Conservation (phyloP, 2,888 invertebrate species). For the Dryocosmus kuriphilus region DNA sequence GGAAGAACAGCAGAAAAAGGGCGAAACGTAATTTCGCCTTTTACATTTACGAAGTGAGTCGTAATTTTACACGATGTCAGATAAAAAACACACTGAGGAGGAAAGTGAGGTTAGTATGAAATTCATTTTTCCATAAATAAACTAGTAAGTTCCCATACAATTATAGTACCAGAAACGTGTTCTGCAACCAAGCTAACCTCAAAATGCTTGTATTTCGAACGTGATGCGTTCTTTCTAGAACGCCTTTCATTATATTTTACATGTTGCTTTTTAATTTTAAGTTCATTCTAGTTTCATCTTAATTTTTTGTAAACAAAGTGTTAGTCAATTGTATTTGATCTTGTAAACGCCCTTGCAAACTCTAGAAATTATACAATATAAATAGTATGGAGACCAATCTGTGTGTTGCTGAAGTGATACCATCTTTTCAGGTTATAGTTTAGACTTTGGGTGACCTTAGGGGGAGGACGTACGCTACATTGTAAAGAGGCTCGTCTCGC, state of each 20-base stretch:
- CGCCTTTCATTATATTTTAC: background rate
- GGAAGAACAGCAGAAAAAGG: background rate
- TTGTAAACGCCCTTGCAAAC: background rate
- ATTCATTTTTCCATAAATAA: background rate
- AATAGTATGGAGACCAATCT: too few relatives aligned
- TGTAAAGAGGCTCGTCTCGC: too few relatives aligned
- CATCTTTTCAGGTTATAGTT: too few relatives aligned
- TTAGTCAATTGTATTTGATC: background rate
- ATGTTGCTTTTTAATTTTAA: background rate
- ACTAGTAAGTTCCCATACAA: background rate
- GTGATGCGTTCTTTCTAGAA: background rate
- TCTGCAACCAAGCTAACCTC: background rate
- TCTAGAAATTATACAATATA: background rate
- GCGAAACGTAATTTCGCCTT: background rate
- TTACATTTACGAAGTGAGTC: background rate
- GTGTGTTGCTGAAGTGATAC: too few relatives aligned
- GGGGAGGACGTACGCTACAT: too few relatives aligned
- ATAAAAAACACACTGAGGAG: background rate
- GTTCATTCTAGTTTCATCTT: conserved; percentile 3
- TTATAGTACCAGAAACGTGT: background rate
- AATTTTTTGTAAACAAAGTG: background rate
- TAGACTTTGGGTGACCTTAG: too few relatives aligned
- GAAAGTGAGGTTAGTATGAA: conserved; percentile 8
- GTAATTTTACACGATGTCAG: background rate
- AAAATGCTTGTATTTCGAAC: background rate